Evolutionary conservation across 2,113 vertebrate genomes (phyloP).

Genomic region (Oenanthe melanoleuca): DNA sequence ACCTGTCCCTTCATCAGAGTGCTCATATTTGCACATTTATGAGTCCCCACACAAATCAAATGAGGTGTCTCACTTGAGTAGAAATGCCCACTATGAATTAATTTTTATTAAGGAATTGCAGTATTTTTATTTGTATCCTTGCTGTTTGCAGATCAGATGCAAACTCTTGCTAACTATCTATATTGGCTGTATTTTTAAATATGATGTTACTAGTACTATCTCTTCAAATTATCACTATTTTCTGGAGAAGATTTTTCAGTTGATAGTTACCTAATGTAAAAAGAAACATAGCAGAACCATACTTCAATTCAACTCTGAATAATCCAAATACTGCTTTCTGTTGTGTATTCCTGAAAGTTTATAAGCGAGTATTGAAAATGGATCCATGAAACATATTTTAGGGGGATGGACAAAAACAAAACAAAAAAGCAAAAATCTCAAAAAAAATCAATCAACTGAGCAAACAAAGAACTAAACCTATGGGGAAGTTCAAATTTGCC

Average conservation of each 20-base stretch:
- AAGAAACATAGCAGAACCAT: neutral
- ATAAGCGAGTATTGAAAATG: neutral
- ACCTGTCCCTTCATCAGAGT: neutral
- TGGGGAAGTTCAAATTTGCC: neutral
- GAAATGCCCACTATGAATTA: rapidly evolving
- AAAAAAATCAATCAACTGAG: neutral
- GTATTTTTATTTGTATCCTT: neutral
- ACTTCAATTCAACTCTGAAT: neutral
- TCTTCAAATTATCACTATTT: neutral
- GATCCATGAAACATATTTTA: neutral
- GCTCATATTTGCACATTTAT: neutral
- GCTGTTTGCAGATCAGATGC: neutral
- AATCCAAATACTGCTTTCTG: neutral
- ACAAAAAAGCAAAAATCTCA: neutral
- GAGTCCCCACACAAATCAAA: neutral
- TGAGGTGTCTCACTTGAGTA: neutral
- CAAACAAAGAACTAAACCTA: neutral
- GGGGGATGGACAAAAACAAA: neutral
- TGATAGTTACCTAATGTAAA: neutral
- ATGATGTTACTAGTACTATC: neutral
- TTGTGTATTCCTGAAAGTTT: neutral
- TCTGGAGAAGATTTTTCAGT: neutral
- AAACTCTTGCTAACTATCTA: neutral
- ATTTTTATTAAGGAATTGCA: neutral
- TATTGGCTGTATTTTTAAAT: neutral